phyloP scores from a whole-genome alignment of 2,113 vertebrate species.

The Triplophysa rosa region DNA sequence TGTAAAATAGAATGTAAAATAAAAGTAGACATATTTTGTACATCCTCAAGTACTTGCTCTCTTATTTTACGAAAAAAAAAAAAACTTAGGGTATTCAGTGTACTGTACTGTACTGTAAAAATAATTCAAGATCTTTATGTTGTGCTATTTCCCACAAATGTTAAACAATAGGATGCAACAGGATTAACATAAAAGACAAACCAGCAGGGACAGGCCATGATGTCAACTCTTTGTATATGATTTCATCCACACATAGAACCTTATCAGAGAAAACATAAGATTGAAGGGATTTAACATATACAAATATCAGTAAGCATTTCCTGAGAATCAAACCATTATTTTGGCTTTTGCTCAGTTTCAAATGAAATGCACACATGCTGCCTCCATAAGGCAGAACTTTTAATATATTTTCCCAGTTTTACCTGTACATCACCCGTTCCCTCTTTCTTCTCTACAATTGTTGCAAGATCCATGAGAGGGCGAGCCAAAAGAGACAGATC shows the following conservation, averaged over 20 bases:
- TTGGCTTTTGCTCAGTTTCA: too few species aligned
- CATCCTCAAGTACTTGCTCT: neutral
- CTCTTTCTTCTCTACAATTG: slow-evolving; percentile 60
- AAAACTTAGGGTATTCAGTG: too few species aligned
- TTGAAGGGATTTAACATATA: neutral
- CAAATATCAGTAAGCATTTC: neutral
- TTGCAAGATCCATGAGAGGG: slow-evolving; percentile 68
- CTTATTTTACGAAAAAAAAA: too few species aligned
- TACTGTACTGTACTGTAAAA: too few species aligned
- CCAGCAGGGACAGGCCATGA: slow-evolving; percentile 56
- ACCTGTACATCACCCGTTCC: slow-evolving; percentile 66
- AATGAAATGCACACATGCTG: too few species aligned
- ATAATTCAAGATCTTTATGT: too few species aligned
- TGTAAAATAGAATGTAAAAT: too few species aligned
- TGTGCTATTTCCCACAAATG: neutral
- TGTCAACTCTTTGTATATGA: slow-evolving; percentile 57
- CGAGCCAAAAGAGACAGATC: slow-evolving; percentile 66
- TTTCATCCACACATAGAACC: slow-evolving; percentile 61
- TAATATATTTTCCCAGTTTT: neutral
- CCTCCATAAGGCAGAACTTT: neutral
- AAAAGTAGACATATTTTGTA: neutral
- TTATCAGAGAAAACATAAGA: slow-evolving; percentile 39
- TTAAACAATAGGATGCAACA: neutral
- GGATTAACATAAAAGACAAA: slow-evolving; percentile 35
- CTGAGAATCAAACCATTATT: too few species aligned